phyloP scores from a whole-genome alignment of 2,113 vertebrate species.

The Gallinago jamesoni region DNA sequence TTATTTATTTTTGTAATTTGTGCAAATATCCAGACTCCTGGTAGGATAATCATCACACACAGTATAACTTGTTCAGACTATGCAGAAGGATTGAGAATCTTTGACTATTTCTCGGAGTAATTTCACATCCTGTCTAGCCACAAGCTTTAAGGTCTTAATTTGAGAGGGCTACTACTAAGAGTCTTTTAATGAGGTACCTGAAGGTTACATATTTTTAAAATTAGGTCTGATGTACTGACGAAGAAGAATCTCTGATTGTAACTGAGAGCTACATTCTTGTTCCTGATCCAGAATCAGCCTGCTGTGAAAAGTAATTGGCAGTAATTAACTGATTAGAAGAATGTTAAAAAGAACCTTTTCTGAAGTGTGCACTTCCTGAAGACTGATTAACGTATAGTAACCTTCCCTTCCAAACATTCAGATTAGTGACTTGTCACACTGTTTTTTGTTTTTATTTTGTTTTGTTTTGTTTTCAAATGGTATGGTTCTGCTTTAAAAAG shows the following conservation, averaged over 20 bases:
- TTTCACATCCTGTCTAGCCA: not conserved
- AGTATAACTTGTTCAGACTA: not conserved
- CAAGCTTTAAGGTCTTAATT: not conserved
- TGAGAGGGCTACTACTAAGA: not conserved
- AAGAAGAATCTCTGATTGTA: not conserved
- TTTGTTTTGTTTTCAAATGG: not conserved
- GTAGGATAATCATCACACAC: not conserved
- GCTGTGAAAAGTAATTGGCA: not conserved
- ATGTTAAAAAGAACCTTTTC: not conserved
- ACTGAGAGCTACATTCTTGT: not conserved
- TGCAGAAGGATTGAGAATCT: not conserved
- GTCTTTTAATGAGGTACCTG: not conserved
- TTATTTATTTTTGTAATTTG: not conserved
- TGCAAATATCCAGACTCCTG: not conserved
- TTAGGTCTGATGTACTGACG: fast-evolving
- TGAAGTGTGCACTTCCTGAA: not conserved
- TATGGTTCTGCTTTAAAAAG: not conserved
- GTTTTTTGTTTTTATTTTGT: not conserved
- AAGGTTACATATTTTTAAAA: not conserved
- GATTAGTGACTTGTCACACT: not conserved
- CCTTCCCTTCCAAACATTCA: not conserved
- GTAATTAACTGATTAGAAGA: not conserved
- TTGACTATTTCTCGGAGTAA: not conserved
- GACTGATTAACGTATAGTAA: not conserved
- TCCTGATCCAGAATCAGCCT: not conserved